phyloP scores from a whole-genome alignment of 2,113 vertebrate species.

The Nanorana parkeri region DNA sequence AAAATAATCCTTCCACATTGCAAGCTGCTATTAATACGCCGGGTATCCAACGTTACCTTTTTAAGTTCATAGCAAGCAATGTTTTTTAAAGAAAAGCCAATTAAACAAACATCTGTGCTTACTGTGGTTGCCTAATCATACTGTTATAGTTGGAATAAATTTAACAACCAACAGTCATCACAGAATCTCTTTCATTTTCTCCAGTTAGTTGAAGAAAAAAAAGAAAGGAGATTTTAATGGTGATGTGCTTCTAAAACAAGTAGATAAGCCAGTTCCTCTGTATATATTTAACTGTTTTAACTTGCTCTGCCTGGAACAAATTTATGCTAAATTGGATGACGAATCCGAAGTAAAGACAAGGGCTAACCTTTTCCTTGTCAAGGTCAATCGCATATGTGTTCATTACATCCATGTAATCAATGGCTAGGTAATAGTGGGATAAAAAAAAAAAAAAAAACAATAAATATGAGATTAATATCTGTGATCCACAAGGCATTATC shows the following conservation, averaged over 20 bases:
- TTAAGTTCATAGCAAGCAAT: constrained; percentile 35
- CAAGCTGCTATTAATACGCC: constrained; percentile 38
- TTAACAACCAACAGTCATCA: constrained; percentile 52
- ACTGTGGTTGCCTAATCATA: constrained; percentile 52
- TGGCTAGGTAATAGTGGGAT: background rate
- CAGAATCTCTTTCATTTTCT: constrained; percentile 52
- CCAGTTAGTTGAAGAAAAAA: constrained; percentile 17
- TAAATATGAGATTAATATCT: no score
- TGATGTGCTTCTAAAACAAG: constrained; percentile 31
- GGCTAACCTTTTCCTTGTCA: background rate
- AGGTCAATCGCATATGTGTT: background rate
- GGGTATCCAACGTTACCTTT: constrained; percentile 38
- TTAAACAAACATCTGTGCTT: constrained; percentile 55
- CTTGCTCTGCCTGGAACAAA: background rate
- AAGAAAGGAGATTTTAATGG: constrained; percentile 32
- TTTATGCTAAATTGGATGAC: background rate
- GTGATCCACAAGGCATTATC: no score
- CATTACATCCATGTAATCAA: background rate
- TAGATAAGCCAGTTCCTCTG: constrained; percentile 12
- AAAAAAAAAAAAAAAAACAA: no score
- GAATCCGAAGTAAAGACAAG: background rate
- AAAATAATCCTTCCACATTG: constrained; percentile 23
- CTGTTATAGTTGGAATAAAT: constrained; percentile 55
- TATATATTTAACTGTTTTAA: constrained; percentile 22
- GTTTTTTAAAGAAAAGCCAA: constrained; percentile 56